phyloP scores from a whole-genome alignment of 2,113 vertebrate species.

The Catharus minimus region DNA sequence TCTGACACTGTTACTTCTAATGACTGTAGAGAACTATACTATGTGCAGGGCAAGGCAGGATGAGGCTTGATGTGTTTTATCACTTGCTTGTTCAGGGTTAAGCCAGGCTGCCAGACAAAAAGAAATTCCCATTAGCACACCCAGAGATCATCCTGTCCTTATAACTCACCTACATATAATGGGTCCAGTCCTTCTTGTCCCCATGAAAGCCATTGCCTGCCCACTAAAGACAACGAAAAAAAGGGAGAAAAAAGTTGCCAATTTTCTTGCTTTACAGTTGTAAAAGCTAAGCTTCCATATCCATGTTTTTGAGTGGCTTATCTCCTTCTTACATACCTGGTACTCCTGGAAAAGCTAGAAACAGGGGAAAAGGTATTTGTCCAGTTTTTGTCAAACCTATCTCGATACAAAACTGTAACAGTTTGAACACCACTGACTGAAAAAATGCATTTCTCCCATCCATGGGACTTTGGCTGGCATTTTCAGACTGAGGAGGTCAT shows the following conservation, averaged over 20 bases:
- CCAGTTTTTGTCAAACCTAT: not conserved
- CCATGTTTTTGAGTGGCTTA: not conserved
- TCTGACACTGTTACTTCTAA: not conserved
- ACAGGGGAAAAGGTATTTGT: not conserved
- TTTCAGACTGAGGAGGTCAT: not conserved
- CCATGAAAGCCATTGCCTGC: not conserved
- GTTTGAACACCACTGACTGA: not conserved
- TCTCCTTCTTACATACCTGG: not conserved
- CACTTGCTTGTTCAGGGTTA: not conserved
- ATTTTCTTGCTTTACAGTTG: not conserved
- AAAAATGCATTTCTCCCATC: not conserved
- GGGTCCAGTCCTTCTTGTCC: not conserved
- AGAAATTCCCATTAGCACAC: not conserved
- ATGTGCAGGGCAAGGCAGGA: not conserved
- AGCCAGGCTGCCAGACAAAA: not conserved
- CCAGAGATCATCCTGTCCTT: not conserved
- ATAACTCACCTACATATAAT: not conserved
- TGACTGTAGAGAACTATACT: not conserved
- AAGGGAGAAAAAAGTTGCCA: fast-evolving
- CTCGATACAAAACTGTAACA: not conserved
- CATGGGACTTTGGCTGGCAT: not conserved
- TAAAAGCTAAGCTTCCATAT: not conserved
- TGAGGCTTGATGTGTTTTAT: not conserved
- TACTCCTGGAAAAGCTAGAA: not conserved
- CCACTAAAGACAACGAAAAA: not conserved